Evolutionary conservation across 2,113 vertebrate species (phyloP), one percentile per base, ranked within the genome.

Genomic region (Smithornis capensis): DNA sequence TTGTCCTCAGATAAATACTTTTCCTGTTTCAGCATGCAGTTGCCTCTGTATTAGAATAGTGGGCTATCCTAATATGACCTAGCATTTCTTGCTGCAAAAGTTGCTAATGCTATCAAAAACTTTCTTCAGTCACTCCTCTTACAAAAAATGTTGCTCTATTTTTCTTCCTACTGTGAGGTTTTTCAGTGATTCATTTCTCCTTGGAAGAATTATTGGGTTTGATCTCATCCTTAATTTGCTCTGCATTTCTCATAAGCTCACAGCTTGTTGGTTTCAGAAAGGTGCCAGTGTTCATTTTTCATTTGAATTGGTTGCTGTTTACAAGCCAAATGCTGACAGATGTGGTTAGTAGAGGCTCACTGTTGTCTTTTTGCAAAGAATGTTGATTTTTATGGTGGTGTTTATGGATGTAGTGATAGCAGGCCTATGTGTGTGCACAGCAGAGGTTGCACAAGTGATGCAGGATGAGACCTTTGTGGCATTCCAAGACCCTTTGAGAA

Each of bases 201-300:
- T 83, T 81, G 35, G 75, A 92, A 70, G 22, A 68, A 33, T 86
- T 83, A n/a, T 8, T 83, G 7, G 79, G 60, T 91, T 97, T 96
- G 88, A 78, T 78, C 68, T 96, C 83, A 67, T 83, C 69, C 63
- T 80, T 95, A 85, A 85, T 90, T 92, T 94, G 38, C 79, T 74
- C 33, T 68, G 70, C 24, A 9, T 55, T 90, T 95, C 79, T 95
- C 90, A 59, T 35, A 52, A 60, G 40, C n/a, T 92, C 2, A 4
- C 76, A 56, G 73, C 37, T 69, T 79, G 70, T 16, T 86, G 40
- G 60, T 56, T 93, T 84, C 75, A 87, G 63, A 42, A 52, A 70
- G 8, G 64, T 75, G 53, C 60, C 68, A 45, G 29, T 83, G 50
- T 45, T 89, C 56, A 49, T 94, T 94, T 90, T 68, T 38, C 53